phyloP scores from a whole-genome alignment of 1,140 invertebrate species.

The Aporrectodea caliginosa region DNA sequence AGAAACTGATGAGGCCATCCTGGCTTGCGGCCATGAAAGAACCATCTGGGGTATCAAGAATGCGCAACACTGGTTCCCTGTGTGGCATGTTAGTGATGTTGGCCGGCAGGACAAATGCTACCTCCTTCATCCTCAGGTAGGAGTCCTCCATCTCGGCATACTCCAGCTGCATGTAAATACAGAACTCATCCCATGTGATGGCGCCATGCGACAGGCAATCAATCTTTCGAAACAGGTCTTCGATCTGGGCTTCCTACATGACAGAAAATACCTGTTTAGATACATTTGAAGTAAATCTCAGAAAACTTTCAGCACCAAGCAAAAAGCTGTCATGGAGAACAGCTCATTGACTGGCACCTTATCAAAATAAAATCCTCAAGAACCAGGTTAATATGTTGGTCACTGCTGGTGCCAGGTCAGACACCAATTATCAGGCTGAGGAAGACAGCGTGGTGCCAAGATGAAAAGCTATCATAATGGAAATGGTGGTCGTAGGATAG shows the following conservation, averaged over 20 bases:
- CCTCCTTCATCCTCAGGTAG: conserved; percentile 34
- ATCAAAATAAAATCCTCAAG: no score
- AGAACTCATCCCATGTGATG: conserved; percentile 57
- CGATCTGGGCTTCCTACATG: conserved; percentile 42
- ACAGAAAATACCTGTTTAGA: background rate
- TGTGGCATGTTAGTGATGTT: conserved; percentile 50
- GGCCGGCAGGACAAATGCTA: conserved; percentile 51
- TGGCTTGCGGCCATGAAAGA: conserved; percentile 53
- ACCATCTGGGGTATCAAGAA: conserved; percentile 50
- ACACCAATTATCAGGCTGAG: no score
- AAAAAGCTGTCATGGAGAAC: no score
- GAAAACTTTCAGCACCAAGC: no score
- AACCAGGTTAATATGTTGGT: no score
- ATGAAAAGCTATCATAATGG: no score
- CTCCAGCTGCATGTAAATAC: conserved; percentile 56
- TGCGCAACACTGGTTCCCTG: conserved; percentile 48
- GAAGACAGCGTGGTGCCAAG: no score
- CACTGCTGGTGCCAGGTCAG: no score
- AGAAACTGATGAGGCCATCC: conserved; percentile 54
- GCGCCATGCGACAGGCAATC: conserved; percentile 52
- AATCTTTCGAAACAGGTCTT: conserved; percentile 55
- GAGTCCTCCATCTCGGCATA: conserved; percentile 56
- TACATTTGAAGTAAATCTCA: no score
- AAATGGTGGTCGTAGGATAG: no score
- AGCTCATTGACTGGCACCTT: no score